Evolutionary conservation across 2,888 invertebrate genomes (phyloP), one percentile per base, ranked within the genome.

Genomic region (Osmoderma eremita): DNA sequence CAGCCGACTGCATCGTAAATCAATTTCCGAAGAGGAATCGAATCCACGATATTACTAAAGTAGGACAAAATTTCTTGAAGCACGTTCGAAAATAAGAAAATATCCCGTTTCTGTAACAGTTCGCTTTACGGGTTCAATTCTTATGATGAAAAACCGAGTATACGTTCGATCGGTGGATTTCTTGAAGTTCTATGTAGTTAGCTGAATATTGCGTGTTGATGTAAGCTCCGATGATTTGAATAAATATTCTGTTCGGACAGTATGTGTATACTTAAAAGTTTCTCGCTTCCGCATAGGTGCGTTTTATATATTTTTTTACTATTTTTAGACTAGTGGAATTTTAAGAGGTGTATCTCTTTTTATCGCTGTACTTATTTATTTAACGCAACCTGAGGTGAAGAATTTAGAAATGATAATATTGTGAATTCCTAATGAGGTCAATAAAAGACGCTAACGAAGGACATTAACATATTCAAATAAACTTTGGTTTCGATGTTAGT

Each of bases 51-150:
- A 45, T 8, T 15, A n/a, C 17, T 15, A 58, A 58, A 58, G 58
- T 58, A 42, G 45, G 22, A 42, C 58, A n/a, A 58, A 8, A 42
- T 17, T 15, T 22, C 30, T 45, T 13, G 4, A 24, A 30, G 58
- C 58, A 58, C 58, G 58, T 58, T 30, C 58, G 22, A 42, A 58
- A 42, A 42, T 42, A 58, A 58, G 42, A 58, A 53, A 58, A 45
- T 42, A 58, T 56, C 42, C 22, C 20, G 41, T 42, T 45, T 58
- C 45, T 42, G 45, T 58, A n/a, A 13, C 42, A 8, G 22, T 42
- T 58, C 22, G 17, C 24, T 24, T 58, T 39, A 12, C 24, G 15
- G 12, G 12, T 15, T 58, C 30, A 24, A 45, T 42, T 58, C 58
- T 13, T 24, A 15, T 24, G 58, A 58, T 45, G 22, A 45, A 58